Evolutionary conservation across 2,113 vertebrate genomes (phyloP).

Genomic region (Pagrus major): DNA sequence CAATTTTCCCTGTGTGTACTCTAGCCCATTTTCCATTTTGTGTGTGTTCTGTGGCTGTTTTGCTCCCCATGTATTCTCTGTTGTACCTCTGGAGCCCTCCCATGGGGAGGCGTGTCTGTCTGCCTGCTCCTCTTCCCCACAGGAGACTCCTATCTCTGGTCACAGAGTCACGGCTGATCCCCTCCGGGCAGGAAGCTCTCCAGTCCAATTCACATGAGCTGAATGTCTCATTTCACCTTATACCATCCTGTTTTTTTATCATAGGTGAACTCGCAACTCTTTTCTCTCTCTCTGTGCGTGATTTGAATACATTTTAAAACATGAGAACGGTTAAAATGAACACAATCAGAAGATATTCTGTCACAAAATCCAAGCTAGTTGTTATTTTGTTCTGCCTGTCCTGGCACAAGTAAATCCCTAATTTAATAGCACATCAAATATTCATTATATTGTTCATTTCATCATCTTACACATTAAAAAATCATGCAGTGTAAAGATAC

Average conservation of each 20-base stretch:
- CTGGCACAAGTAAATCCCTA: not conserved
- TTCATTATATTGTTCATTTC: not conserved
- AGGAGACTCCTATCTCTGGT: constrained; percentile 40
- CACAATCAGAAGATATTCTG: not conserved
- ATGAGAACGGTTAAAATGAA: not conserved
- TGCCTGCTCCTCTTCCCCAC: constrained; percentile 44
- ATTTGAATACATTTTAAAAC: constrained; percentile 22
- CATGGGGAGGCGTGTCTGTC: constrained; percentile 11
- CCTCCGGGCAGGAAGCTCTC: constrained; percentile 32
- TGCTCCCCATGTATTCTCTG: constrained; percentile 23
- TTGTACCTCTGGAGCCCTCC: constrained; percentile 26
- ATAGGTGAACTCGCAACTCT: constrained; percentile 1
- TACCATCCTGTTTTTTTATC: constrained; percentile 4
- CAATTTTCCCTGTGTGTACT: not conserved
- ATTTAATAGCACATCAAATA: not conserved
- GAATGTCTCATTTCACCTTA: constrained; percentile 41
- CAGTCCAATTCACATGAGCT: constrained; percentile 21
- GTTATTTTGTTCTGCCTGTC: not conserved
- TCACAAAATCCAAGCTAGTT: not conserved
- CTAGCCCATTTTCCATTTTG: not conserved
- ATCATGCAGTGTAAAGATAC: not conserved
- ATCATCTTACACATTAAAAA: not conserved
- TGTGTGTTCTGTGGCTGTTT: not conserved
- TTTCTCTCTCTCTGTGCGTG: not conserved
- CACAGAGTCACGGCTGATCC: constrained; percentile 32